phyloP scores from a whole-genome alignment of 2,888 invertebrate species.

The Drosophila koepferae region DNA sequence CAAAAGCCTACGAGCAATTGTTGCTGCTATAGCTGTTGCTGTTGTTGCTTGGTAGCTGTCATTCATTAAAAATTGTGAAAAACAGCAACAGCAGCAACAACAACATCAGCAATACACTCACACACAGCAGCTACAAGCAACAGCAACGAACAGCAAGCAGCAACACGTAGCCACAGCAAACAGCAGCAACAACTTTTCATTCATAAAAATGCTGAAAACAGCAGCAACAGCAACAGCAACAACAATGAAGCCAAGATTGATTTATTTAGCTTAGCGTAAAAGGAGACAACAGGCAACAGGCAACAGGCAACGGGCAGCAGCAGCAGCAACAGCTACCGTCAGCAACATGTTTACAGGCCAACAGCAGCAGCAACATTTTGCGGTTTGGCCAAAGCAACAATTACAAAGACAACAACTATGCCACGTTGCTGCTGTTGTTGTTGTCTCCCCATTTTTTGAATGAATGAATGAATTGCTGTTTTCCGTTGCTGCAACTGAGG shows the following conservation, averaged over 20 bases:
- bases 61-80: conserved; percentile 66
- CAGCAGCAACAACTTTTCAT: conserved; percentile 60
- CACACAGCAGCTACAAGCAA: conserved; percentile 15
- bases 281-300: conserved; percentile 42
- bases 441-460: conserved; percentile 53
- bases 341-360: conserved; percentile 66
- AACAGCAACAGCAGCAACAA: conserved; percentile 16
- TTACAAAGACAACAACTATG: conserved; percentile 59
- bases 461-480: conserved; percentile 80
- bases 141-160: conserved; percentile 27
- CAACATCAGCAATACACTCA: conserved; percentile 5
- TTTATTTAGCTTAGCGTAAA: conserved; percentile 63
- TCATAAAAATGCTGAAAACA: conserved; percentile 63
- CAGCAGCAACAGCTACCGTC: conserved; percentile 30
- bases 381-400: conserved; percentile 73
- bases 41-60: conserved; percentile 41
- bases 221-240: conserved; percentile 31
- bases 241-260: conserved; percentile 53
- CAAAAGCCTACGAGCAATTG: conserved; percentile 33
- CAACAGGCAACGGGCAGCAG: conserved; percentile 5
- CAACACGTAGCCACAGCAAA: conserved; percentile 15
- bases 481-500: conserved; percentile 73
- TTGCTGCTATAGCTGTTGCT: neutral
- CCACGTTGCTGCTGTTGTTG: conserved; percentile 49
- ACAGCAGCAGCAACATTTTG: conserved; percentile 68